Percentiles rank a stretch among this genome's conserved stretches.
These are phyloP conservation scores for Sakesphorus luctuosus DNA, from an alignment of 2,113 vertebrate species.

Conservation along the genomic window DNA sequence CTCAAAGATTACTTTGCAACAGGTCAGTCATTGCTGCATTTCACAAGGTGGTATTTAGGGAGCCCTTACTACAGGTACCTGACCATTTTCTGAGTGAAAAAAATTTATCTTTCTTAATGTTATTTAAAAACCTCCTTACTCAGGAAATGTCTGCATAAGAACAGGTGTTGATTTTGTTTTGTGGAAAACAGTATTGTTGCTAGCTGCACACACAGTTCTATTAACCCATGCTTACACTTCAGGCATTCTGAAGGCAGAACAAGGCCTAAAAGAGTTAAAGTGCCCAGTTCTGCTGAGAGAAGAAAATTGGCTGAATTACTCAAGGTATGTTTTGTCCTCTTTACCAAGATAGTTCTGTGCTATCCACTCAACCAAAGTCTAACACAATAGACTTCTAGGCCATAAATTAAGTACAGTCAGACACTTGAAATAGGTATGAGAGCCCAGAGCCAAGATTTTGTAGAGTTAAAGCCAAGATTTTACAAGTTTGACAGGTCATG, in stretches of 20 bases:
- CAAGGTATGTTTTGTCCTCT: too few relatives aligned
- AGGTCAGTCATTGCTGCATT: not conserved
- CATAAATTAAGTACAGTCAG: too few relatives aligned
- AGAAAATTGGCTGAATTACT: too few relatives aligned
- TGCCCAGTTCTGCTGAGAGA: too few relatives aligned
- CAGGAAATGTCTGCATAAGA: not conserved
- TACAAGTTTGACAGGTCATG: too few relatives aligned
- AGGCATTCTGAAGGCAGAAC: not conserved
- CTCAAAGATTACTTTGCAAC: not conserved
- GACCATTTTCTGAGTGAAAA: slow-evolving; percentile 16
- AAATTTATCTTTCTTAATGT: not conserved
- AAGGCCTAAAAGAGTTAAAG: too few relatives aligned
- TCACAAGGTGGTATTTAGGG: not conserved
- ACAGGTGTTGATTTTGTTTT: not conserved
- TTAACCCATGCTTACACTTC: not conserved
- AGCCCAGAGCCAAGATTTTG: too few relatives aligned
- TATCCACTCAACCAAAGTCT: too few relatives aligned
- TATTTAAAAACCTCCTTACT: not conserved
- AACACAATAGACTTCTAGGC: too few relatives aligned
- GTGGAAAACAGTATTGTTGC: not conserved
- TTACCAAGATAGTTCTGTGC: too few relatives aligned
- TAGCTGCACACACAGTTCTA: not conserved
- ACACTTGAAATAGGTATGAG: too few relatives aligned
- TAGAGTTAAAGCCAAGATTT: too few relatives aligned
- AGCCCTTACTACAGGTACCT: not conserved